Percentiles rank a stretch among this genome's conserved stretches.
These are phyloP conservation scores for Solen grandis DNA, from an alignment of 1,140 invertebrate genomes.

Conservation along the genomic window DNA sequence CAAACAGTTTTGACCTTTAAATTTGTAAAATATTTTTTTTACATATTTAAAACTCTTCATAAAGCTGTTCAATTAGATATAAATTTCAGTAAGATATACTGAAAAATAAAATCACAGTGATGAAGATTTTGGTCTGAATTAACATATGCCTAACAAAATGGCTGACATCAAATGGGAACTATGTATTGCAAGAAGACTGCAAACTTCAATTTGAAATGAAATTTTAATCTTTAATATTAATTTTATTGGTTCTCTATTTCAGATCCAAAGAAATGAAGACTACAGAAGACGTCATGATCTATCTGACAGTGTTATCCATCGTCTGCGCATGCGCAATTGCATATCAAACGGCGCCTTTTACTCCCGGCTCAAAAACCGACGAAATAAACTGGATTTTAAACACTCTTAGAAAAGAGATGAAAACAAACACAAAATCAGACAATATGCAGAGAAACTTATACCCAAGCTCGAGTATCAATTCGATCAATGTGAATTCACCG, in stretches of 20 bases:
- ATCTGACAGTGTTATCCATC: slow-evolving; percentile 16
- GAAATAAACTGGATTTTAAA: slow-evolving; percentile 28
- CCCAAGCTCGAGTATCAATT: not conserved
- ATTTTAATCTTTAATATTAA: too few relatives aligned
- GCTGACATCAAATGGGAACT: too few relatives aligned
- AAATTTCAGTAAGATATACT: too few relatives aligned
- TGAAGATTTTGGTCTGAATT: too few relatives aligned
- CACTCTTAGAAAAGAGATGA: slow-evolving; percentile 31
- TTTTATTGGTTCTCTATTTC: slow-evolving; percentile 27
- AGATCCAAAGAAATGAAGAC: slow-evolving; percentile 12
- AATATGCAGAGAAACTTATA: slow-evolving; percentile 2
- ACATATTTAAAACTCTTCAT: too few relatives aligned
- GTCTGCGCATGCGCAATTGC: slow-evolving; percentile 40
- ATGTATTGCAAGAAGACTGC: too few relatives aligned
- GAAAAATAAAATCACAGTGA: too few relatives aligned
- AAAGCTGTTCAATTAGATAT: too few relatives aligned
- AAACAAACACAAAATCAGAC: slow-evolving; percentile 7
- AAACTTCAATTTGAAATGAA: too few relatives aligned
- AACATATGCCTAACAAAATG: too few relatives aligned
- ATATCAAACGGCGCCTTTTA: slow-evolving; percentile 22
- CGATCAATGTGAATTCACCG: not conserved
- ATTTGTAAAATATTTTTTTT: too few relatives aligned
- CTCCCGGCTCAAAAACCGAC: not conserved
- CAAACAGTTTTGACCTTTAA: too few relatives aligned
- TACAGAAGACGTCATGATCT: slow-evolving; percentile 29